Conservation (phyloP, 2,113 vertebrate species). For the Sisor rabdophorus region DNA sequence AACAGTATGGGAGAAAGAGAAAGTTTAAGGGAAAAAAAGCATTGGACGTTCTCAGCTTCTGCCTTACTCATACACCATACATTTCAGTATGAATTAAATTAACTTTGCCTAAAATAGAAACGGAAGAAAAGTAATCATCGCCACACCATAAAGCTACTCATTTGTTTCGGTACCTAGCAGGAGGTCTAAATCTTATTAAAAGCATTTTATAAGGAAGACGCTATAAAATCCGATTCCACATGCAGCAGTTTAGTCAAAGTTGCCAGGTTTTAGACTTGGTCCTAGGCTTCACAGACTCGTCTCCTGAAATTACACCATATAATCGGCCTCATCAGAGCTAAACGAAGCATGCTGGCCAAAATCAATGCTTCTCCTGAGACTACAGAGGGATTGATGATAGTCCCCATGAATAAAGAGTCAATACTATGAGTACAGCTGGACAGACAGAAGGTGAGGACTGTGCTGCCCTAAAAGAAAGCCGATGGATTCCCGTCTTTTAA, state of each 20-base stretch:
- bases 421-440: slow-evolving; percentile 19
- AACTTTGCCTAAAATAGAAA: slow-evolving; percentile 16
- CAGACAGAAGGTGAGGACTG: slow-evolving; percentile 44
- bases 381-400: slow-evolving; percentile 58
- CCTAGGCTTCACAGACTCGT: slow-evolving; percentile 59
- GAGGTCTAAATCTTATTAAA: slow-evolving; percentile 26
- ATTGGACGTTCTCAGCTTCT: slow-evolving; percentile 3
- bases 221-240: slow-evolving; percentile 3
- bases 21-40: background rate
- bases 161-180: background rate
- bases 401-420: slow-evolving; percentile 48
- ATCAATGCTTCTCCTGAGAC: slow-evolving; percentile 62
- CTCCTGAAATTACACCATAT: slow-evolving; percentile 67
- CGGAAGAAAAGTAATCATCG: slow-evolving; percentile 18
- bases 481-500: slow-evolving; percentile 61
- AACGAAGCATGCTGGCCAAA: slow-evolving; percentile 69
- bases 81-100: slow-evolving; percentile 20
- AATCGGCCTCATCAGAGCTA: slow-evolving; percentile 71
- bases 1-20: background rate
- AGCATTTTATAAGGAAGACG: background rate
- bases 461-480: slow-evolving; percentile 48
- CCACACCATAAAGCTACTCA: slow-evolving; percentile 8
- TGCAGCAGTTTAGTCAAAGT: background rate
- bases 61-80: background rate
- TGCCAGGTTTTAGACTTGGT: slow-evolving; percentile 51